Evolutionary conservation across 2,797 vertebrate genomes (phyloP), one percentile per base, ranked within the genome.

Genomic region (Anguilla obscura): DNA sequence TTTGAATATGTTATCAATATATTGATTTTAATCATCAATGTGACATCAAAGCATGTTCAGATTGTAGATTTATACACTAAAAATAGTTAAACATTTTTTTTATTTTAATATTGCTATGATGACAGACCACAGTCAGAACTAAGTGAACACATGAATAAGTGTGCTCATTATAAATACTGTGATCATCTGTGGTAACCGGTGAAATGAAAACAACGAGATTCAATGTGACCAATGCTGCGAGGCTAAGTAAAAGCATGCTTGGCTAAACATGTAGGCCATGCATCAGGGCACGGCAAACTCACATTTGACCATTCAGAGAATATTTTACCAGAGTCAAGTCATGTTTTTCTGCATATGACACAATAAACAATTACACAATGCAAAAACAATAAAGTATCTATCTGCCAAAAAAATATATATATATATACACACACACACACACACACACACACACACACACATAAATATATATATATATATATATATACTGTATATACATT

Each of bases 281-380:
- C 52, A 48, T 40, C 63, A 50, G 50, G 48, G 84, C 66, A 84
- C 10, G 82, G 30, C 40, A 76, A 56, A 48, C 63, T 60, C 63
- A 45, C 48, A 40, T 30, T 7, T 85, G 21, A 76, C 21, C 40
- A 74, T 79, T 83, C 80, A 40, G 85, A 85, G 54, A 56, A 84
- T 69, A 27, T 84, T 83, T 69, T 74, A 88, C 58, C 92, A 89
- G 91, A 86, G 86, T 94, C 91, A 94, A 92, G 90, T 27, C 93
- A 93, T 93, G 93, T 93, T 91, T 88, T 93, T 91, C 89, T 94
- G 90, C 86, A 85, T 92, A 90, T 94, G 93, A 94, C 94, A 93
- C 92, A 92, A 91, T 86, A 90, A 63, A 63, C 5, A 63, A 27
- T 69, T 18, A 3, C 16, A 58, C 12, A 27, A n/a, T 24, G 1